Conservation (phyloP, 2,888 invertebrate genomes). For the Fabriciana adippe region DNA sequence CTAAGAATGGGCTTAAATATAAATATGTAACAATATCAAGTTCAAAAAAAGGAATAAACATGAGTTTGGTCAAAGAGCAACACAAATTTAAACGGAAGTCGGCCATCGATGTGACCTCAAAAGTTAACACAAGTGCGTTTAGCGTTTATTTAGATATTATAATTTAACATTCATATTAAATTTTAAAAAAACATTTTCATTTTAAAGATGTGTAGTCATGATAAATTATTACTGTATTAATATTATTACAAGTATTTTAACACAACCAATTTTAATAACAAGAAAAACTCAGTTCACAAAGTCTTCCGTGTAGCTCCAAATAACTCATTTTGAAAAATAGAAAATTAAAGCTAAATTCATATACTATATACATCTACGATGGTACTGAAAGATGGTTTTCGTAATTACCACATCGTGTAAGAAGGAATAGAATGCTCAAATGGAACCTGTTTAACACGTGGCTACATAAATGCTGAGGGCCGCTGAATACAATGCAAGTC, state of each 20-base stretch:
- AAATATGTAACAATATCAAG: neutral
- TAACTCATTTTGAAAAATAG: too few relatives aligned
- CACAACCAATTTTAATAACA: too few relatives aligned
- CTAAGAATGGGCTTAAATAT: slow-evolving; percentile 3
- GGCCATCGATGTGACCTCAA: slow-evolving; percentile 48
- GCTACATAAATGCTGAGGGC: slow-evolving; percentile 52
- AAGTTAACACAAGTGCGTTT: slow-evolving; percentile 33
- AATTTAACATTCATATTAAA: neutral
- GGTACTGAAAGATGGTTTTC: too few relatives aligned
- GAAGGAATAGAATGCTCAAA: slow-evolving; percentile 44
- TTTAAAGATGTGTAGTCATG: too few relatives aligned
- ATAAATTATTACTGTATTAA: too few relatives aligned
- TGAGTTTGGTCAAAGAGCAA: slow-evolving; percentile 52
- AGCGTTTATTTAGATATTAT: slow-evolving; percentile 26
- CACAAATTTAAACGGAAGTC: slow-evolving; percentile 55
- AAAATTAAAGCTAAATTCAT: too few relatives aligned
- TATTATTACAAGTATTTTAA: too few relatives aligned
- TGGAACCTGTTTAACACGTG: slow-evolving; percentile 75
- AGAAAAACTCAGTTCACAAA: too few relatives aligned
- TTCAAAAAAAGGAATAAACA: slow-evolving; percentile 24
- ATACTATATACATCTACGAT: too few relatives aligned
- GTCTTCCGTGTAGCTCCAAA: too few relatives aligned
- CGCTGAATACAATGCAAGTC: slow-evolving; percentile 65
- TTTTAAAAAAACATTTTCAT: too few relatives aligned
- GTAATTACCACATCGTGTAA: neutral